These are phyloP conservation scores for Ceyx erithaca DNA, from an alignment of 2,797 vertebrate species.

Conservation along the genomic window DNA sequence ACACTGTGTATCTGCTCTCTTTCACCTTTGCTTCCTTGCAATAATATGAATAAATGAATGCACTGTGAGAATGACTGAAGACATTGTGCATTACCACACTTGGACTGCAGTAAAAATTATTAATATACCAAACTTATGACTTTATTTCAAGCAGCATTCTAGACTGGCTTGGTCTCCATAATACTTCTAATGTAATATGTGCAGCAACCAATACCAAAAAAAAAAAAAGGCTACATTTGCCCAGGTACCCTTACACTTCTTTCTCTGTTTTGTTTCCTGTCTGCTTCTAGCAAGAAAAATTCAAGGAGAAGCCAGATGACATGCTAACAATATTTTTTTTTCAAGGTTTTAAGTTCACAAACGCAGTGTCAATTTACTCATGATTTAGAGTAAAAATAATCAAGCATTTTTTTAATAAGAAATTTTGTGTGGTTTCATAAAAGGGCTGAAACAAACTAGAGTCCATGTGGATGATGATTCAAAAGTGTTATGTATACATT, in stretches of 20 bases:
- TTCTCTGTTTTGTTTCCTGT: neutral
- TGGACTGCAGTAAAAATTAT: neutral
- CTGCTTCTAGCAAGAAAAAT: neutral
- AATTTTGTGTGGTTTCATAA: neutral
- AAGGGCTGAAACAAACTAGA: neutral
- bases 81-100: neutral
- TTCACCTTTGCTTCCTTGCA: neutral
- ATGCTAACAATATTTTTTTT: neutral
- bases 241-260: neutral
- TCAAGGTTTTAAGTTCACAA: neutral
- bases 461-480: neutral
- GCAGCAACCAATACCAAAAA: neutral
- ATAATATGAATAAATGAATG: neutral
- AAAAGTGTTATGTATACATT: neutral
- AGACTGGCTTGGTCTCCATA: neutral
- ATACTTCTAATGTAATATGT: neutral
- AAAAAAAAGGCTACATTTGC: neutral
- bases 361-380: neutral
- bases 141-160: conserved; percentile 4
- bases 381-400: neutral
- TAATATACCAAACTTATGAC: neutral
- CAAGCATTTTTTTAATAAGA: neutral
- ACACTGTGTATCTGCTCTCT: neutral
- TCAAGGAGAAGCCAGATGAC: neutral
- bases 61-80: neutral